Percentiles rank a stretch among this genome's conserved stretches.
These are phyloP conservation scores for Rhabdomys pumilio DNA, from an alignment of 2,797 vertebrate genomes.

Conservation along the genomic window DNA sequence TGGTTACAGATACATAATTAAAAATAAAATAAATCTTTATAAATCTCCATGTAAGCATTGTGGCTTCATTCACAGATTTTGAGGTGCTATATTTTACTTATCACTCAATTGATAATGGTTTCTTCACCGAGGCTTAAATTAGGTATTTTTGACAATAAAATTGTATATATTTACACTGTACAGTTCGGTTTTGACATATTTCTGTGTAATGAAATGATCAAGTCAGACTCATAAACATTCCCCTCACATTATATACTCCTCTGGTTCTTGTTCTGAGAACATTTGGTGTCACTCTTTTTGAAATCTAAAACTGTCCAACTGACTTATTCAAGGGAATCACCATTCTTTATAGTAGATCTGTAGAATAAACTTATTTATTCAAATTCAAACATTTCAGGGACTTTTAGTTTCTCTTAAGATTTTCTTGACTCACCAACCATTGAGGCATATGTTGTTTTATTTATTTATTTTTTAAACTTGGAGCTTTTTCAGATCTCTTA, in stretches of 20 bases:
- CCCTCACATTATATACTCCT: neutral
- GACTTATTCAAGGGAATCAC: neutral
- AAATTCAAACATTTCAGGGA: neutral
- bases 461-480: conserved; percentile 8
- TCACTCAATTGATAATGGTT: conserved; percentile 51
- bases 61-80: conserved; percentile 11
- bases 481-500: neutral
- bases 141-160: conserved; percentile 1
- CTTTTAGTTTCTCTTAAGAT: conserved; percentile 32
- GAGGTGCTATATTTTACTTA: neutral
- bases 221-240: neutral
- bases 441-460: conserved; percentile 21
- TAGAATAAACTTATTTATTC: neutral
- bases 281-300: neutral
- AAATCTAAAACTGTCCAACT: neutral
- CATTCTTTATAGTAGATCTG: neutral
- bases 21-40: conserved; percentile 21
- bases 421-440: neutral
- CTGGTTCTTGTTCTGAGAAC: neutral
- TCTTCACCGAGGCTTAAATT: neutral
- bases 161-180: neutral
- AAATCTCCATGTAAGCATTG: neutral
- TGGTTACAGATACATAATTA: neutral
- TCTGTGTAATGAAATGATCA: neutral
- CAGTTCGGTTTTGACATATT: neutral